phyloP scores from a whole-genome alignment of 2,888 invertebrate genomes.

The Candidula unifasciata region DNA sequence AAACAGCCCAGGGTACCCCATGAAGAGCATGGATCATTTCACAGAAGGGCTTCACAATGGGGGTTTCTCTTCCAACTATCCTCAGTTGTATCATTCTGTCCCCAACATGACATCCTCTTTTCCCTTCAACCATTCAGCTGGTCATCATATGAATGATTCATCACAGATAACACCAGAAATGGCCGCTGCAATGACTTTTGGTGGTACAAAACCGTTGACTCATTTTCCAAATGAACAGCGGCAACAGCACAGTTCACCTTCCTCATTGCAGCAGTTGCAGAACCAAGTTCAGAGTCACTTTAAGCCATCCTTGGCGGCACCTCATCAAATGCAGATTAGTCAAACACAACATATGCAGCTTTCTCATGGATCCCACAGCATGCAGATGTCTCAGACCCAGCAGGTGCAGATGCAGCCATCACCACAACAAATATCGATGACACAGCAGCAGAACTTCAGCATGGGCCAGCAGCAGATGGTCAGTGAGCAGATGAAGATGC shows the following conservation, averaged over 20 bases:
- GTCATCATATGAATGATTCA: conserved; percentile 50
- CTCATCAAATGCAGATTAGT: conserved; percentile 85
- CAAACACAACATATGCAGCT: conserved; percentile 86
- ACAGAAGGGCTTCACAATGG: conserved; percentile 57
- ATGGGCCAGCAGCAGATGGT: conserved; percentile 55
- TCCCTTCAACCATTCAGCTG: conserved; percentile 48
- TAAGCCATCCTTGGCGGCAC: conserved; percentile 86
- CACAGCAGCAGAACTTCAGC: conserved; percentile 66
- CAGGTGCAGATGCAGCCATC: conserved; percentile 80
- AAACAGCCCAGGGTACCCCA: conserved; percentile 58
- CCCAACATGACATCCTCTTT: conserved; percentile 49
- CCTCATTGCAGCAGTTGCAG: conserved; percentile 74
- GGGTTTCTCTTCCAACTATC: conserved; percentile 52
- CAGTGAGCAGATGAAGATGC: conserved; percentile 55
- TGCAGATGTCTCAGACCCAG: conserved; percentile 73
- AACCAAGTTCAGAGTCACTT: conserved; percentile 82
- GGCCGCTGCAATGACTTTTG: conserved; percentile 60
- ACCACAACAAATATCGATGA: conserved; percentile 77
- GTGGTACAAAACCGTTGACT: conserved; percentile 73
- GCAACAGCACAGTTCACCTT: conserved; percentile 64
- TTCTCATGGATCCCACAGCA: conserved; percentile 68
- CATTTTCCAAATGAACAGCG: conserved; percentile 71
- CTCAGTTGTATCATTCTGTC: conserved; percentile 42
- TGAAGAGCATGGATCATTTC: conserved; percentile 66
- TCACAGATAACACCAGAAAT: conserved; percentile 57